Percentiles rank a stretch among this genome's conserved stretches.
These are phyloP conservation scores for Smutsia gigantea DNA, from an alignment of 2,797 vertebrate genomes.

Conservation along the genomic window DNA sequence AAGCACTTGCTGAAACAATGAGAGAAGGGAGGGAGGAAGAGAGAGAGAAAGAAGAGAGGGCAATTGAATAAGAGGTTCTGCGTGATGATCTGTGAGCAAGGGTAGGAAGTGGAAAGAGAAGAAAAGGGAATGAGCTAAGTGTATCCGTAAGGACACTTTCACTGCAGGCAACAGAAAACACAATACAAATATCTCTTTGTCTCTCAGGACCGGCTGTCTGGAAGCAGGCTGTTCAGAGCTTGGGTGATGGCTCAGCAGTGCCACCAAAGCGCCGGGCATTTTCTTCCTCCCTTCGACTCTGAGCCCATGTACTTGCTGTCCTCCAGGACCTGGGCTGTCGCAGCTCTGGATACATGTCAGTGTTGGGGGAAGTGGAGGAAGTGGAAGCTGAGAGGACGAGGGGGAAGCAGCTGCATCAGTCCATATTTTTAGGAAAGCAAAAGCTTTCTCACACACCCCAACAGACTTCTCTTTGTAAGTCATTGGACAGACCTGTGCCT, in stretches of 20 bases:
- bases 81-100: too few relatives aligned
- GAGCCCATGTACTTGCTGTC: neutral
- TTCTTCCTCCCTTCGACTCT: neutral
- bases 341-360: neutral
- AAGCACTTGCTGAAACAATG: neutral
- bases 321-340: neutral
- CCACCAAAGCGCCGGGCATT: neutral
- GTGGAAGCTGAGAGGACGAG: neutral
- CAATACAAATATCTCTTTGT: neutral
- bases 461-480: neutral
- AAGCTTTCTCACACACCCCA: neutral
- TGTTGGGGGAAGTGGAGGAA: accelerated
- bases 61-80: neutral
- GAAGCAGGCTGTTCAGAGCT: neutral
- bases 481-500: neutral
- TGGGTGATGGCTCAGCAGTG: neutral
- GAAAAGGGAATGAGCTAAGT: neutral
- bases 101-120: neutral
- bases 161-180: neutral
- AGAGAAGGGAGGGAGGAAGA: neutral
- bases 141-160: neutral
- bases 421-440: neutral
- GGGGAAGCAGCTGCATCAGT: neutral
- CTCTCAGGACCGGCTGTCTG: neutral
- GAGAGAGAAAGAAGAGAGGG: neutral